These are phyloP conservation scores for Agrenia bidenticulata DNA, from an alignment of 2,888 invertebrate species.

Conservation along the genomic window DNA sequence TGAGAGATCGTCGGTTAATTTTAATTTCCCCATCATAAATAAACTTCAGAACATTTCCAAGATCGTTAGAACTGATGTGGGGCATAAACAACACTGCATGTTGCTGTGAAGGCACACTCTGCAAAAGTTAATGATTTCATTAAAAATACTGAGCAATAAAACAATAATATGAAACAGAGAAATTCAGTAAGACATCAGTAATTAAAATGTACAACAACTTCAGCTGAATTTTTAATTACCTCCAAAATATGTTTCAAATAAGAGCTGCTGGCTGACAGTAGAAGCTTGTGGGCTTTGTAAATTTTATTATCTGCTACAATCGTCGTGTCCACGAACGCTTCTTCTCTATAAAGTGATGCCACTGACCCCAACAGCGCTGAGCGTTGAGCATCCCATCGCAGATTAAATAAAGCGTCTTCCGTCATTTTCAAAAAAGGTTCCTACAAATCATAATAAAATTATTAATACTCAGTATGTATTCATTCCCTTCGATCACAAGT, in stretches of 20 bases:
- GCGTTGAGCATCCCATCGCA: conserved; percentile 52
- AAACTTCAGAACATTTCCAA: conserved; percentile 52
- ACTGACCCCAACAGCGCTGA: conserved; percentile 50
- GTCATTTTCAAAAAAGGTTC: conserved; percentile 33
- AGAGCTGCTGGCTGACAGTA: conserved; percentile 51
- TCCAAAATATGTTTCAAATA: conserved; percentile 51
- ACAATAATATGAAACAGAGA: background rate
- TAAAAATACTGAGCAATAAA: too few species aligned
- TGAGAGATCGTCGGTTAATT: conserved; percentile 52
- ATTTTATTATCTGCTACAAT: conserved; percentile 52
- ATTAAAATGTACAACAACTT: too few species aligned
- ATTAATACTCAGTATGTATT: too few species aligned
- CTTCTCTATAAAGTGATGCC: conserved; percentile 43
- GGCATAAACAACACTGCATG: conserved; percentile 50
- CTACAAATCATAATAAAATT: too few species aligned
- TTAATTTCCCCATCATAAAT: conserved; percentile 53
- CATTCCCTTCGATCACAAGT: too few species aligned
- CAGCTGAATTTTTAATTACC: conserved; percentile 30
- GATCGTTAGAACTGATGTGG: conserved; percentile 49
- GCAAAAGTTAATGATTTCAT: too few species aligned
- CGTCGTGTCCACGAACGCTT: conserved; percentile 48
- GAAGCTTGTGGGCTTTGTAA: conserved; percentile 52
- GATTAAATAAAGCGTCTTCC: conserved; percentile 50
- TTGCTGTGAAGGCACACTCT: conserved; percentile 53
- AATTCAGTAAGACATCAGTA: too few species aligned